Evolutionary conservation across 2,888 invertebrate species (phyloP), one percentile per base, ranked within the genome.

Genomic region (Xanthostigma xanthostigma): DNA sequence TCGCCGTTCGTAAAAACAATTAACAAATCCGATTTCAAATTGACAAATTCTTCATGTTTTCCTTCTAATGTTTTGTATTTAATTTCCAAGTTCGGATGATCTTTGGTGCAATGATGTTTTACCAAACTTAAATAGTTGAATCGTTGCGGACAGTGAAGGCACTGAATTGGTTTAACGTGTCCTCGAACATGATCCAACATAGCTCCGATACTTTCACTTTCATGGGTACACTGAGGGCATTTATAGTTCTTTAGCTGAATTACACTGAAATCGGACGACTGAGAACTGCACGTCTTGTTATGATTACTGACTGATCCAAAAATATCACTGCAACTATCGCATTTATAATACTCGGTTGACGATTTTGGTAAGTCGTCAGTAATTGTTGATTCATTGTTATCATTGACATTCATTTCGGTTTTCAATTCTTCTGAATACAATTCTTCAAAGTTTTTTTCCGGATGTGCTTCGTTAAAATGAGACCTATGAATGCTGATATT

Each of bases 151-250:
- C 73, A 74, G 36, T 65, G 56, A 17, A 61, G 64, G 55, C 73
- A 74, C 46, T 64, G 59, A 40, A 64, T 65, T 0, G 67, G 60
- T 48, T 67, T 65, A 8, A 65, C 61, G 53, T 74, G 73, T 3
- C 56, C 60, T 4, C 61, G 60, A 2, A 72, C 54, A 50, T 74
- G 73, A 38, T 62, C 61, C 42, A 62, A 61, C 54, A 73, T 64
- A 2, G 56, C 48, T 0, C 58, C 56, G 2, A 61, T 49, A 8
- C 60, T 60, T 34, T 59, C 55, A 8, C 60, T 60, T 2, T 56
- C 54, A 53, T 66, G 69, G 0, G 53, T 44, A 47, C 73, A 73
- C 13, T 61, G 54, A 0, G 69, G 64, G 53, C 74, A 74, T 3
- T 56, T 57, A 53, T 62, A 69, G 3, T 53, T 57, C 45, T 59